phyloP scores from a whole-genome alignment of 92 coral and sea anemone genomes.

The Umimayanthus kanabou region DNA sequence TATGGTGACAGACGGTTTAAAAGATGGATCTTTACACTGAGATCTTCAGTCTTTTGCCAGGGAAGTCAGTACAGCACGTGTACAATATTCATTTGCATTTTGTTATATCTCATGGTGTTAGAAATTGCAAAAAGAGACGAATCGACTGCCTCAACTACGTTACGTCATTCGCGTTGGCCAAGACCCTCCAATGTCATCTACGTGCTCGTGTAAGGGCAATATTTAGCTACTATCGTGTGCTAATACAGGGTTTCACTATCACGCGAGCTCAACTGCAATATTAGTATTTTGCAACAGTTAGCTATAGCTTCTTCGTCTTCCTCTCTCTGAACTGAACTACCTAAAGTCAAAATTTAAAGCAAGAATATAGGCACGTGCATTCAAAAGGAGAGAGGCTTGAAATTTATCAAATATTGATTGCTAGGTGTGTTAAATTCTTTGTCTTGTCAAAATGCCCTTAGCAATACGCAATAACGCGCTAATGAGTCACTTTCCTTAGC shows the following conservation, averaged over 20 bases:
- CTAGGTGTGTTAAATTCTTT: background rate
- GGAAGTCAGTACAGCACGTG: background rate
- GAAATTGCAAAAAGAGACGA: background rate
- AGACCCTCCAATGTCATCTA: background rate
- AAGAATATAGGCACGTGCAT: background rate
- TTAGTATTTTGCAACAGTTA: background rate
- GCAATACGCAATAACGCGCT: background rate
- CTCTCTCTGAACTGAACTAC: background rate
- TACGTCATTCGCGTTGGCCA: background rate
- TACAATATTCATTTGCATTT: background rate
- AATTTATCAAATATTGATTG: too few relatives aligned
- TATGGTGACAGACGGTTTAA: too few relatives aligned
- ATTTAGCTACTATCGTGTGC: background rate
- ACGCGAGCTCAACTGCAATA: background rate
- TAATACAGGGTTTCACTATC: background rate
- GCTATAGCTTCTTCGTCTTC: background rate
- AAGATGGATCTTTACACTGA: background rate
- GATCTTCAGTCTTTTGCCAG: background rate
- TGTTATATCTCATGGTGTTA: background rate
- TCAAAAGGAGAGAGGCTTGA: background rate
- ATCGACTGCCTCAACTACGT: background rate
- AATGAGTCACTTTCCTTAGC: background rate
- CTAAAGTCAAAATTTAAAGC: background rate
- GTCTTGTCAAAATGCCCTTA: background rate
- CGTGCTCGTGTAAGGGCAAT: constrained; percentile 6